Conservation (phyloP, 2,113 vertebrate genomes). For the Serinus canaria region DNA sequence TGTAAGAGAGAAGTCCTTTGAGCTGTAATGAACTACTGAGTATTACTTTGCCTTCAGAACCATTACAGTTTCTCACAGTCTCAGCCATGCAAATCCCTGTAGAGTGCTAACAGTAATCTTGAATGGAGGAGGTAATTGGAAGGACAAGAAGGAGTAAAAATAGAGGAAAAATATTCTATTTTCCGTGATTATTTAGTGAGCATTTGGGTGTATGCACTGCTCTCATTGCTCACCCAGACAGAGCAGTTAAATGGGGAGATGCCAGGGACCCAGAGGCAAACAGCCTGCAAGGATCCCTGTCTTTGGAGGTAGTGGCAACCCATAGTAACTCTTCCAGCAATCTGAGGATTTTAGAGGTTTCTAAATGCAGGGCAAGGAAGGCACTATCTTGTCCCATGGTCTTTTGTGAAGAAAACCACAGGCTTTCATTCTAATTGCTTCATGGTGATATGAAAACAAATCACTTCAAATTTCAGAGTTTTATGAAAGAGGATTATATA, state of each 20-base stretch:
- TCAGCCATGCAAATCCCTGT: background rate
- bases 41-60: background rate
- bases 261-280: fast-evolving
- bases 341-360: background rate
- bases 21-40: background rate
- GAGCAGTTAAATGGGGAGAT: background rate
- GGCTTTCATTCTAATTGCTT: background rate
- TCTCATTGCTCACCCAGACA: background rate
- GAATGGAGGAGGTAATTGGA: conserved; percentile 5
- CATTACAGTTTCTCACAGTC: background rate
- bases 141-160: background rate
- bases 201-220: background rate
- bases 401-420: background rate
- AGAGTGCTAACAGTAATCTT: conserved; percentile 9
- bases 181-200: background rate
- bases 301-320: background rate
- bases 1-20: background rate
- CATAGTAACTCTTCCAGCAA: background rate
- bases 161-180: background rate
- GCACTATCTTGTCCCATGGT: background rate
- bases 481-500: background rate
- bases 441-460: background rate
- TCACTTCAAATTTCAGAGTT: background rate
- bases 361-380: background rate
- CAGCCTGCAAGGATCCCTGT: background rate